Evolutionary conservation across 2,888 invertebrate species (phyloP), one percentile per base, ranked within the genome.

Genomic region (Drosophila dives): DNA sequence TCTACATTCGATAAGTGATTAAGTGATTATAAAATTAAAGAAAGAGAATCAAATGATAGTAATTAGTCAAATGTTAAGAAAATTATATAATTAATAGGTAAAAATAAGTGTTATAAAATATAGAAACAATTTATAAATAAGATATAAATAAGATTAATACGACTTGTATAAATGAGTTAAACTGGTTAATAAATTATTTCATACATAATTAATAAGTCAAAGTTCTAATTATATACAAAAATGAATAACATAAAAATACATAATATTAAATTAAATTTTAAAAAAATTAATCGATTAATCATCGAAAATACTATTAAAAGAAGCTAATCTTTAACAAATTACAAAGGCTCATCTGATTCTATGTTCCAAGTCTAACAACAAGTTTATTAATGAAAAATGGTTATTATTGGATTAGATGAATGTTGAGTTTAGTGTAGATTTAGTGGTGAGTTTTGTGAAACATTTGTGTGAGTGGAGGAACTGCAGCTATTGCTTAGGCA

Each of bases 1-100:
- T 56, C 81, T 88, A 91, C 82, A 68, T 68, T 81, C 68, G 64
- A 79, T 64, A 78, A 61, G 36, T 59, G 49, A 55, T 72, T 81
- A 86, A 81, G 77, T 64, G 79, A 60, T 81, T 74, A 86, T 72
- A 71, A 64, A 73, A 66, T 73, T 26, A 51, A 51, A 64, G 77
- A 81, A 77, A 77, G 79, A 83, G 49, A 77, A 72, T 55, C 12
- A 78, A 82, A 73, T 75, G 7, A 71, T 65, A 64, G 60, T 29
- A 69, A 73, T 70, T 56, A 76, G 74, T 50, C n/a, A 73, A 70
- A 17, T 61, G 33, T 45, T 54, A 56, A 48, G 23, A 26, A 61
- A 64, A 55, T 29, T 4, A 53, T 51, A 17, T 48, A 12, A 32
- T 17, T 23, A 48, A 26, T 50, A 49, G 36, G 17, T 32, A 10